Percentiles rank a stretch among this genome's conserved stretches.
These are phyloP conservation scores for Ostrea denselamellosa DNA, from an alignment of 1,140 invertebrate genomes.

Conservation along the genomic window DNA sequence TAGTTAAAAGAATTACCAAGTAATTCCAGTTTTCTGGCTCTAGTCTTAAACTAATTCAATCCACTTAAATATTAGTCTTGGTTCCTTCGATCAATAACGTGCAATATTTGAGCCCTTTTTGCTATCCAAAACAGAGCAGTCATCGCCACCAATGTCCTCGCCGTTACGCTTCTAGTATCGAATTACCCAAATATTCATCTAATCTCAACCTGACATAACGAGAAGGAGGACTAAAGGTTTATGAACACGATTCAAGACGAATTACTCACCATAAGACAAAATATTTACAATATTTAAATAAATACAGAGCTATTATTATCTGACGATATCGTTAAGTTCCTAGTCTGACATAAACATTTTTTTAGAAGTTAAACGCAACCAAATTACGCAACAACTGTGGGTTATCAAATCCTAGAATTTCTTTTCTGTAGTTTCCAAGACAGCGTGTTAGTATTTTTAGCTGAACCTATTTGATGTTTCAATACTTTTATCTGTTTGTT, in stretches of 20 bases:
- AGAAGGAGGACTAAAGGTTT: neutral
- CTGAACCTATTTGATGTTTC: conserved; percentile 4
- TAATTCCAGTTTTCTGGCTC: too few species aligned
- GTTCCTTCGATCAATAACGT: too few species aligned
- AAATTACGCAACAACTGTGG: neutral
- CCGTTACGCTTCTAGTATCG: too few species aligned
- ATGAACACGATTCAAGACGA: neutral
- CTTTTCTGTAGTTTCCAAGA: neutral
- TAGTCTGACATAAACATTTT: neutral
- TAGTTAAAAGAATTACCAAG: too few species aligned
- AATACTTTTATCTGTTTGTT: conserved; percentile 5
- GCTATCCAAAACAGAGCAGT: too few species aligned
- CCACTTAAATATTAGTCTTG: too few species aligned
- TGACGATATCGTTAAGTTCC: neutral
- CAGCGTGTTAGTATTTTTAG: conserved; percentile 23
- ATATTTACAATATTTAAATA: neutral
- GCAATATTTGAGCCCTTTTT: too few species aligned
- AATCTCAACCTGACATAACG: too few species aligned
- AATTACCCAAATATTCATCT: too few species aligned
- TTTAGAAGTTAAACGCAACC: neutral
- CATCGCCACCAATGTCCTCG: too few species aligned
- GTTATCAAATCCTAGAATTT: conserved; percentile 25
- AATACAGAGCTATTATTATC: neutral
- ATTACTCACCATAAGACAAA: neutral
- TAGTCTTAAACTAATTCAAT: too few species aligned